Evolutionary conservation across 2,797 vertebrate genomes (phyloP).

Genomic region (Sebastes cheni): DNA sequence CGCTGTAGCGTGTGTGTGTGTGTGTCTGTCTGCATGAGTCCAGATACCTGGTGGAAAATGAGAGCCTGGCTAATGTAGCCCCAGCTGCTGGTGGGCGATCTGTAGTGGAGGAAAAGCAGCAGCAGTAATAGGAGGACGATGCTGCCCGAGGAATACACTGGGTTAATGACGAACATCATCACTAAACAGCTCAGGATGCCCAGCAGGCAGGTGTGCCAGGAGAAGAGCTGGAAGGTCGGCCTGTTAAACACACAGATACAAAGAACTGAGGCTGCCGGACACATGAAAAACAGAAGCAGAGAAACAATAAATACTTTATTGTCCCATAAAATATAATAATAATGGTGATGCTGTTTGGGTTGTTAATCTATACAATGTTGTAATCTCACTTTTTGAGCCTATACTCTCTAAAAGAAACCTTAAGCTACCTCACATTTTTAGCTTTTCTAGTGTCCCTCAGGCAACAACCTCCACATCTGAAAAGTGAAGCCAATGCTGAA

Average conservation of each 20-base stretch:
- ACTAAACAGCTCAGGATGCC: constrained; percentile 91
- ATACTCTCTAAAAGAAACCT: neutral
- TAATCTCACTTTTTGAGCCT: neutral
- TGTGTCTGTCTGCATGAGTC: neutral
- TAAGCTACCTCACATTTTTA: neutral
- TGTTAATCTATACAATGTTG: neutral
- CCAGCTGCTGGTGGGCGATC: constrained; percentile 92
- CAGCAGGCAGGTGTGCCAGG: constrained; percentile 93
- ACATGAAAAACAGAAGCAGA: neutral
- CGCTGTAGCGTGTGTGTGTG: neutral
- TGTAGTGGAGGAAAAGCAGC: constrained; percentile 90
- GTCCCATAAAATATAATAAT: neutral
- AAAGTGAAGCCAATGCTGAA: too few species aligned
- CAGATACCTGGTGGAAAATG: constrained; percentile 92
- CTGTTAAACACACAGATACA: constrained; percentile 66
- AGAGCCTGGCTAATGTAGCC: constrained; percentile 96
- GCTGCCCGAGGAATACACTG: constrained; percentile 89
- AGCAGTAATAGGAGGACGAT: constrained; percentile 88
- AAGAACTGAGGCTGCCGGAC: neutral
- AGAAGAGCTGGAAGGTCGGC: constrained; percentile 91
- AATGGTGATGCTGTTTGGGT: neutral
- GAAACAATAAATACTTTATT: neutral
- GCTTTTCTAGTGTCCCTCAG: neutral
- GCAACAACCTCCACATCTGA: too few species aligned
- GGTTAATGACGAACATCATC: constrained; percentile 96